Conservation (phyloP, 64 coral and sea anemone species). For the Stylophora pistillata region DNA sequence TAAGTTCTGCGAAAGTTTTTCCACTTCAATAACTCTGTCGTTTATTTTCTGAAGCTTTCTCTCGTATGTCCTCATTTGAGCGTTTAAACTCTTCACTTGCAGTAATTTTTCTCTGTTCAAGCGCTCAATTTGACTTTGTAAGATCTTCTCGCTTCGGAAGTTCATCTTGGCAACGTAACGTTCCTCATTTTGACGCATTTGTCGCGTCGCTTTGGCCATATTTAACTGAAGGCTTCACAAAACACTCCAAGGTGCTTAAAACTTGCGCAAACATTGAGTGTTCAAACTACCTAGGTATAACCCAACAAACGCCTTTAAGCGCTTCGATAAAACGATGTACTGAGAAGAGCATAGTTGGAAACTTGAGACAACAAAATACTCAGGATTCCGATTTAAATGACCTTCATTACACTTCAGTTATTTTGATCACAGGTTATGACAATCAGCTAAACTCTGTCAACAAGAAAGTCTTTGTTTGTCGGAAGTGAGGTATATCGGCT, state of each 20-base stretch:
- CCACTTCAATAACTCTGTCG: slow-evolving; percentile 49
- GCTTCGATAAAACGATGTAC: too few species aligned
- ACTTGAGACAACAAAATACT: slow-evolving; percentile 13
- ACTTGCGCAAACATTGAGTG: neutral
- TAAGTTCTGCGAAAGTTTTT: slow-evolving; percentile 31
- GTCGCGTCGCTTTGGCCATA: slow-evolving; percentile 49
- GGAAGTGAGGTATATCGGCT: neutral
- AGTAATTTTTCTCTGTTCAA: slow-evolving; percentile 62
- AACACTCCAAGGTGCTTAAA: neutral
- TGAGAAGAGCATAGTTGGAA: neutral
- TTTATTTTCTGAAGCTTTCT: slow-evolving; percentile 50
- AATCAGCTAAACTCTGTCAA: neutral
- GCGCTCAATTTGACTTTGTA: slow-evolving; percentile 59
- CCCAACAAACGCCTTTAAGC: neutral
- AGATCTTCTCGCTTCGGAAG: slow-evolving; percentile 47
- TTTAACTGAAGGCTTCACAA: neutral
- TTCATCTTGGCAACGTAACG: slow-evolving; percentile 76
- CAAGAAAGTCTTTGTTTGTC: slow-evolving; percentile 27
- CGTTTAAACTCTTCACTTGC: slow-evolving; percentile 47
- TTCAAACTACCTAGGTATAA: neutral
- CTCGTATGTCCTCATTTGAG: slow-evolving; percentile 43
- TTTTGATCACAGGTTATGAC: neutral
- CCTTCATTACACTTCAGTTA: slow-evolving; percentile 11
- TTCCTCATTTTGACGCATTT: slow-evolving; percentile 45
- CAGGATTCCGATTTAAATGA: neutral